Evolutionary conservation across 2,113 vertebrate species (phyloP).

Genomic region (Myotis brandtii): DNA sequence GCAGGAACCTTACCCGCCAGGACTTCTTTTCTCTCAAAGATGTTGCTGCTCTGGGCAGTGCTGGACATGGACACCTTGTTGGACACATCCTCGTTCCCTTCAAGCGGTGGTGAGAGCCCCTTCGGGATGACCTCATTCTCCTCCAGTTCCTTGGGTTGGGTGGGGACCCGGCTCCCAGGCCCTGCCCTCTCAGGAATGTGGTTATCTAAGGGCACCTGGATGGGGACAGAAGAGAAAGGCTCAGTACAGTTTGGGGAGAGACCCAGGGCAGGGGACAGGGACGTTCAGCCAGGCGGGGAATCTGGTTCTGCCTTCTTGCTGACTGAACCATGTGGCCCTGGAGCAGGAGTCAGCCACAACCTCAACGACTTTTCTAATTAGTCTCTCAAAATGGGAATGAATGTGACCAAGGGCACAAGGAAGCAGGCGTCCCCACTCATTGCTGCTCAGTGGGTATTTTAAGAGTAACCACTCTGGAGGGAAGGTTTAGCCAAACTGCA

Average conservation of each 20-base stretch:
- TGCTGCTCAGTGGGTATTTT: too few species aligned
- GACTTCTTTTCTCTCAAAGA: slow-evolving; percentile 94
- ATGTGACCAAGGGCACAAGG: too few species aligned
- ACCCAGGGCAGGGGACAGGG: not conserved
- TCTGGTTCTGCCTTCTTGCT: not conserved
- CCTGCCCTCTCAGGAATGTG: slow-evolving; percentile 85
- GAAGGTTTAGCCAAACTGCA: not conserved
- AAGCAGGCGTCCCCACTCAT: too few species aligned
- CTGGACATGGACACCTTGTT: slow-evolving; percentile 94
- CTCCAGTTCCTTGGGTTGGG: slow-evolving; percentile 76
- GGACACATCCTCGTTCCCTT: slow-evolving; percentile 72
- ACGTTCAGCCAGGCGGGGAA: not conserved
- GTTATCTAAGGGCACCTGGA: slow-evolving; percentile 85
- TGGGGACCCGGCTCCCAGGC: slow-evolving; percentile 69
- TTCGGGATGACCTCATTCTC: slow-evolving; percentile 88
- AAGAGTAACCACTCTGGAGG: not conserved
- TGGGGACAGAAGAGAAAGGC: not conserved
- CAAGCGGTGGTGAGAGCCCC: not conserved
- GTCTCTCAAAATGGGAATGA: not conserved
- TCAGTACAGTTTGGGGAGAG: not conserved
- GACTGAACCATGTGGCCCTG: not conserved
- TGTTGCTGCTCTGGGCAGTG: slow-evolving; percentile 88
- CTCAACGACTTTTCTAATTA: not conserved
- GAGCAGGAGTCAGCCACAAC: not conserved
- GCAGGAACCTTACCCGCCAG: slow-evolving; percentile 90